Conservation (phyloP, 2,888 invertebrate species). For the Metellina segmentata region DNA sequence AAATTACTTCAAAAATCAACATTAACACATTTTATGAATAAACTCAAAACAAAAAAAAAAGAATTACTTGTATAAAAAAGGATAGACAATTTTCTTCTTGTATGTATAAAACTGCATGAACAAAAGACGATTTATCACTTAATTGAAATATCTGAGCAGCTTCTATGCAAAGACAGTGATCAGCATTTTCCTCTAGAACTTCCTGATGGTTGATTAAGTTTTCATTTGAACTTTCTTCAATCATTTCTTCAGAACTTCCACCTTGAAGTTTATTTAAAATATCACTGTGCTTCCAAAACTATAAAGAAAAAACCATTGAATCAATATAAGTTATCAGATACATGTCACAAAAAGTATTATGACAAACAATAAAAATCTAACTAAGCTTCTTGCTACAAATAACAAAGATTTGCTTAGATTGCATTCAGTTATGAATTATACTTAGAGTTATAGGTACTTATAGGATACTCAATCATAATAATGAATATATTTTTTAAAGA, state of each 20-base stretch:
- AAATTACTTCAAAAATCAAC: too few relatives aligned
- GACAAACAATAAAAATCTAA: too few relatives aligned
- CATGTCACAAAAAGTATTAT: too few relatives aligned
- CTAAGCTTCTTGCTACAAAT: too few relatives aligned
- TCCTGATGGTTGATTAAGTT: background rate
- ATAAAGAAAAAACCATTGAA: conserved; percentile 1
- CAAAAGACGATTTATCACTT: background rate
- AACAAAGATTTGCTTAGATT: too few relatives aligned
- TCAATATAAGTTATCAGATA: background rate
- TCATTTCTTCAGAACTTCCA: background rate
- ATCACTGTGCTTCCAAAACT: conserved; percentile 27
- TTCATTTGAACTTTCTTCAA: background rate
- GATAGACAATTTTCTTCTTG: background rate
- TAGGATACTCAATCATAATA: too few relatives aligned
- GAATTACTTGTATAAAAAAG: conserved; percentile 14
- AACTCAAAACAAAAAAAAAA: background rate
- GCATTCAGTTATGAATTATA: too few relatives aligned
- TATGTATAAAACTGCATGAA: background rate
- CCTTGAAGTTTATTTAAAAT: background rate
- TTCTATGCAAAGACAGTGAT: background rate
- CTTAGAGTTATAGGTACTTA: too few relatives aligned
- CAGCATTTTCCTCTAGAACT: background rate
- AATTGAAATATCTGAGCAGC: background rate
- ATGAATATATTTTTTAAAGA: too few relatives aligned
- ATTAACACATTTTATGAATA: too few relatives aligned